phyloP scores from a whole-genome alignment of 1,140 invertebrate species.

The Microplitis mediator region DNA sequence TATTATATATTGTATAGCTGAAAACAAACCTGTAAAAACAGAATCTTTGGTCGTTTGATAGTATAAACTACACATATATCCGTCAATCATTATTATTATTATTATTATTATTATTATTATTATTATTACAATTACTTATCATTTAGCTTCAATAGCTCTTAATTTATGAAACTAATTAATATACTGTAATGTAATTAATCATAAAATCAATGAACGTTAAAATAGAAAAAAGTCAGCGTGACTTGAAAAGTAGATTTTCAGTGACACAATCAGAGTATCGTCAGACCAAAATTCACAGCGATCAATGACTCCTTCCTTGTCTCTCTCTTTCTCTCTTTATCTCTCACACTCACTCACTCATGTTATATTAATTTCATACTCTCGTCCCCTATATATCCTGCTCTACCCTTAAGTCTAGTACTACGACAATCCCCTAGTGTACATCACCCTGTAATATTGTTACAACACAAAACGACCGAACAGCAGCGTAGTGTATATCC shows the following conservation, averaged over 20 bases:
- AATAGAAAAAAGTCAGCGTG: no score
- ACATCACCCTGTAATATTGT: conserved; percentile 27
- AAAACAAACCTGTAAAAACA: not conserved
- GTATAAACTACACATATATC: not conserved
- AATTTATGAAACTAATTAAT: no score
- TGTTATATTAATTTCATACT: conserved; percentile 20
- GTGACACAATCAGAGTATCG: no score
- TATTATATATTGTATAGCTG: not conserved
- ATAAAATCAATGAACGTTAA: no score
- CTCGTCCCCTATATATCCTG: conserved; percentile 17
- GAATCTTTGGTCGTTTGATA: not conserved
- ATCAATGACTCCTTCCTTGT: not conserved
- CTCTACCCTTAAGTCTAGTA: conserved; percentile 8
- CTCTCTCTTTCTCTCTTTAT: conserved; percentile 27
- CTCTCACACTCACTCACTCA: conserved; percentile 27
- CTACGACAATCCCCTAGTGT: not conserved
- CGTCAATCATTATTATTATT: not conserved
- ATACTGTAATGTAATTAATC: no score
- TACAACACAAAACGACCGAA: conserved; percentile 19
- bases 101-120: not conserved
- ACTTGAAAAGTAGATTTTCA: no score
- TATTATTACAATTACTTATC: not conserved
- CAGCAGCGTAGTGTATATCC: conserved; percentile 8
- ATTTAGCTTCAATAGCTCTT: not conserved
- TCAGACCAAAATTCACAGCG: no score